Conservation (phyloP, 1,140 invertebrate genomes). For the Dinothrombium tinctorium region DNA sequence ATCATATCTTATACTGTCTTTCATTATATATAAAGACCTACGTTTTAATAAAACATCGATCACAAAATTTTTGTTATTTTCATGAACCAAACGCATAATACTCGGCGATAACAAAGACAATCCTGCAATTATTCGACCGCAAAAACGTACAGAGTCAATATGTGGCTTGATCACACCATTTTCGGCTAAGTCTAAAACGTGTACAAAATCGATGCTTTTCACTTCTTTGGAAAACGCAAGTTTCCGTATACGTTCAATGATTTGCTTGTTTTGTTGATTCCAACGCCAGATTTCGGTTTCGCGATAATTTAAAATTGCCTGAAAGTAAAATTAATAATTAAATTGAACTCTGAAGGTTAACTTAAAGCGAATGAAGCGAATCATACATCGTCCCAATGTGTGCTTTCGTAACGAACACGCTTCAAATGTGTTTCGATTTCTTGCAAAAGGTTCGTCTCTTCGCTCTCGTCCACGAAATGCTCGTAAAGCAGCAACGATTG, state of each 20-base stretch:
- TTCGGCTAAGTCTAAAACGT: conserved; percentile 68
- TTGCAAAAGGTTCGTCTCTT: not conserved
- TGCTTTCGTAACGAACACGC: not conserved
- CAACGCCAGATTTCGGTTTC: conserved; percentile 77
- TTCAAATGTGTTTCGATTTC: conserved; percentile 1
- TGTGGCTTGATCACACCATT: conserved; percentile 87
- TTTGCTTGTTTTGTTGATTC: conserved; percentile 40
- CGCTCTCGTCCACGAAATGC: not conserved
- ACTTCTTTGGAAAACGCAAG: conserved; percentile 39
- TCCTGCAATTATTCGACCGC: conserved; percentile 79
- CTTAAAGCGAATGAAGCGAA: not conserved
- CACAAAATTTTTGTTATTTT: conserved; percentile 34
- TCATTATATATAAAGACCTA: conserved; percentile 80
- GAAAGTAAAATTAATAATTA: not conserved
- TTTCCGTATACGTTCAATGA: conserved; percentile 42
- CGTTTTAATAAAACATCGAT: conserved; percentile 53
- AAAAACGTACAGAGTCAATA: conserved; percentile 79
- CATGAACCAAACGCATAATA: conserved; percentile 65
- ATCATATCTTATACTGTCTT: conserved; percentile 47
- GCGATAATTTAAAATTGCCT: conserved; percentile 72
- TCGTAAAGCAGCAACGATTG: no score
- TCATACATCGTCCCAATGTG: conserved; percentile 1
- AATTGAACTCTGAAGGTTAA: not conserved
- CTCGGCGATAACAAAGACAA: conserved; percentile 61
- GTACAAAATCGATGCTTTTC: conserved; percentile 39